A percentile compares a stretch with the other conserved stretches of the same genome.
phyloP scores from a whole-genome alignment of 2,113 vertebrate species.

The Sceloporus tristichus region DNA sequence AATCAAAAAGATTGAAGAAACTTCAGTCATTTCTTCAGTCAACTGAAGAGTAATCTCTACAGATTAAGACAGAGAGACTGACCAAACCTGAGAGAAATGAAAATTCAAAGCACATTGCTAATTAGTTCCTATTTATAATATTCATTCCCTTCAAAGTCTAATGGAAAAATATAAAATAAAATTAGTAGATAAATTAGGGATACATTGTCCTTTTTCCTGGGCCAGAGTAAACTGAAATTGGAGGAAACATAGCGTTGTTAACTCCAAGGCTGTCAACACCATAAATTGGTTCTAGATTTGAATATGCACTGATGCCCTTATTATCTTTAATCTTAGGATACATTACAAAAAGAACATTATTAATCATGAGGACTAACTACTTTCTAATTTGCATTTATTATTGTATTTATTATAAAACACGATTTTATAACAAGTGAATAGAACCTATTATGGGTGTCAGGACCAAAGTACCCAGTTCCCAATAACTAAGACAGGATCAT shows the following conservation, averaged over 20 bases:
- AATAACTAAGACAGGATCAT: no score
- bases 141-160: constrained; percentile 44
- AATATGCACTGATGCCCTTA: not conserved
- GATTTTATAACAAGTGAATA: not conserved
- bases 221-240: not conserved
- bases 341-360: not conserved
- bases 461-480: no score
- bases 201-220: constrained; percentile 43
- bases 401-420: no score
- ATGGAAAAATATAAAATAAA: constrained; percentile 6
- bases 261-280: not conserved
- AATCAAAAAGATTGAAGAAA: constrained; percentile 36
- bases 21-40: constrained; percentile 44
- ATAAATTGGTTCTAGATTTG: not conserved
- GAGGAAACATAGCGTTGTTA: not conserved
- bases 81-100: constrained; percentile 38
- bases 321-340: not conserved
- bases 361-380: not conserved
- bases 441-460: no score
- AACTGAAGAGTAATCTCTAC: constrained; percentile 49
- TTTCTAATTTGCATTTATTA: not conserved
- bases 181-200: constrained; percentile 21
- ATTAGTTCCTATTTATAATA: constrained; percentile 59
- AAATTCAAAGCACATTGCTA: constrained; percentile 53
- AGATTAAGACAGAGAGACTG: constrained; percentile 55